phyloP scores from a whole-genome alignment of 2,888 invertebrate species.

The Pachydiplax longipennis region DNA sequence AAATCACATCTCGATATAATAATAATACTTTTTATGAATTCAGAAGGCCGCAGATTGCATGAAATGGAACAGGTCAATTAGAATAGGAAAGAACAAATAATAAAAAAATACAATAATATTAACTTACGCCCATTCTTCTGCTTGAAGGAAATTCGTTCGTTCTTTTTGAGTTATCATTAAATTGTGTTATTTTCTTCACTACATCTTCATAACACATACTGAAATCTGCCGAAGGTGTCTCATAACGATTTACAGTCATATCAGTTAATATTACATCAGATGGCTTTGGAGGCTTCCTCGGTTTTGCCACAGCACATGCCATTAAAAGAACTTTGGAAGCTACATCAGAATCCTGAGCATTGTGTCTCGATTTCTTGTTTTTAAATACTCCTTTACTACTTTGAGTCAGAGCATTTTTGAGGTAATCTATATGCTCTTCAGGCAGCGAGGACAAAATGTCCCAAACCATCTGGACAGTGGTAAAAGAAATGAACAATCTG shows the following conservation, averaged over 20 bases:
- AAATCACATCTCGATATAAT: too few relatives aligned
- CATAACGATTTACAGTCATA: conserved; percentile 64
- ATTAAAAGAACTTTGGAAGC: neutral
- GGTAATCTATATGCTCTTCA: neutral
- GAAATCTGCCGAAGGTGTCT: conserved; percentile 46
- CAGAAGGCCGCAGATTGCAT: too few relatives aligned
- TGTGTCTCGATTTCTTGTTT: neutral
- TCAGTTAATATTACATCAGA: conserved; percentile 55
- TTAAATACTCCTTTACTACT: neutral
- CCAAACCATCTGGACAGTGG: neutral
- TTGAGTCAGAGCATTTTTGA: neutral
- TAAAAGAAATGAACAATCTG: neutral
- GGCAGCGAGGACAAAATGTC: neutral
- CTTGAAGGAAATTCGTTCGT: conserved; percentile 35
- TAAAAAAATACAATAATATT: neutral
- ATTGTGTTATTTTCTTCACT: conserved; percentile 1
- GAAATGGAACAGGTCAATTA: too few relatives aligned
- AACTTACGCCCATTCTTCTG: conserved; percentile 48
- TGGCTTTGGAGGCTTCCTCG: neutral
- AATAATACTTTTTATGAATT: too few relatives aligned
- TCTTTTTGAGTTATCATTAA: conserved; percentile 24
- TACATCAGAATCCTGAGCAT: neutral
- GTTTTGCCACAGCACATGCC: conserved; percentile 11
- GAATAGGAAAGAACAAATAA: too few relatives aligned
- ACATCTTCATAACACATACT: conserved; percentile 19